Evolutionary conservation across 2,888 invertebrate genomes (phyloP), one percentile per base, ranked within the genome.

Genomic region (Resseliella maxima): DNA sequence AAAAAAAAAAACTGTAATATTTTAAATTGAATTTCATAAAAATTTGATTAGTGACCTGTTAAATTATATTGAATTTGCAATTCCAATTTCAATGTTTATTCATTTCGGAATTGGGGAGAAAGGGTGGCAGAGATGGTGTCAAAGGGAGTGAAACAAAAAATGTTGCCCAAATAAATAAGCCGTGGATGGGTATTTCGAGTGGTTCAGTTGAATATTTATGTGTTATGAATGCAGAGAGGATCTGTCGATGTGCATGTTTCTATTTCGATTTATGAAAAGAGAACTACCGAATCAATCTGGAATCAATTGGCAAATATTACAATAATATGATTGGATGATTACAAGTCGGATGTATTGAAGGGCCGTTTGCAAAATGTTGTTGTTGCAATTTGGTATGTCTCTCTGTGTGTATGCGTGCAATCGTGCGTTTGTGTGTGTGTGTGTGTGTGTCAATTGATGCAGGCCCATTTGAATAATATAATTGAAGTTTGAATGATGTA

Each of bases 401-500:
- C 46, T 50, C 46, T 50, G 15, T 50, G 8, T 18, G n/a, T n/a
- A n/a, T n/a, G n/a, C n/a, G n/a, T n/a, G n/a, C n/a, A n/a, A n/a
- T n/a, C n/a, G n/a, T n/a, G n/a, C n/a, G n/a, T n/a, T n/a, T n/a
- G n/a, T n/a, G n/a, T n/a, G n/a, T n/a, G n/a, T n/a, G n/a, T n/a
- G n/a, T n/a, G n/a, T n/a, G 12, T 15, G 59, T 59, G 31, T 12
- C 8, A 50, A 72, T 72, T n/a, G 72, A 72, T 31, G 27, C 72
- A n/a, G 31, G 15, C 12, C 38, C 83, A 38, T 83, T 83, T 83
- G 83, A 83, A 83, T 83, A 83, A 83, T 83, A 83, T 83, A 83
- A 83, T 83, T 83, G 83, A 83, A 83, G 83, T 83, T 83, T 83
- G 83, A 83, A 83, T 83, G 83, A 83, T 83, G 83, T 6, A 83